phyloP scores from a whole-genome alignment of 2,888 invertebrate species.

The Drosophila quinaria region DNA sequence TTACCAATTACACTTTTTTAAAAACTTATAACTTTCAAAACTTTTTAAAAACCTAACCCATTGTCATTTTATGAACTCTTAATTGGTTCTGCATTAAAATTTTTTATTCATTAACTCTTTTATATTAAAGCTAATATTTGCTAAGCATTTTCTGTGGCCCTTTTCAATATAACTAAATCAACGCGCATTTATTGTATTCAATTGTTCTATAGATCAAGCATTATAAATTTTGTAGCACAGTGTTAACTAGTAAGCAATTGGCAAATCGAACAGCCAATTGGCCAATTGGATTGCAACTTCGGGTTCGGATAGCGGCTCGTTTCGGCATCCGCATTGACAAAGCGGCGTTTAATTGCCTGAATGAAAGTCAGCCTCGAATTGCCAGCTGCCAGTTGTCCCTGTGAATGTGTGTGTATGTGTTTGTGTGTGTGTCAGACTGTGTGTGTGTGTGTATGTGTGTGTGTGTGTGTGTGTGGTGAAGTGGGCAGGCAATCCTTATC shows the following conservation, averaged over 20 bases:
- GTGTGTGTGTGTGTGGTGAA: constrained; percentile 2
- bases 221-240: constrained; percentile 30
- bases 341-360: constrained; percentile 70
- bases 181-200: not conserved
- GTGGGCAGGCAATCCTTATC: constrained; percentile 44
- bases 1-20: too few relatives aligned
- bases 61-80: too few relatives aligned
- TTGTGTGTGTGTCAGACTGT: not conserved
- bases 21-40: too few relatives aligned
- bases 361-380: constrained; percentile 39
- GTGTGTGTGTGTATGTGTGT: not conserved
- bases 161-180: not conserved
- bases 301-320: constrained; percentile 51
- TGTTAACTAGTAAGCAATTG: constrained; percentile 58
- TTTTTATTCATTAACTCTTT: too few relatives aligned
- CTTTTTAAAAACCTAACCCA: too few relatives aligned
- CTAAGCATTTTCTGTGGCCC: too few relatives aligned
- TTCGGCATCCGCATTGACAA: constrained; percentile 78
- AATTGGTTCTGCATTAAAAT: too few relatives aligned
- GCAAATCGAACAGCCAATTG: constrained; percentile 65
- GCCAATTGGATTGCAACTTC: constrained; percentile 63
- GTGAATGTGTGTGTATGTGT: not conserved
- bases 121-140: too few relatives aligned
- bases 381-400: constrained; percentile 30
- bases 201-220: not conserved